Conservation (phyloP, 2,888 invertebrate genomes). For the Napeogenes inachia region DNA sequence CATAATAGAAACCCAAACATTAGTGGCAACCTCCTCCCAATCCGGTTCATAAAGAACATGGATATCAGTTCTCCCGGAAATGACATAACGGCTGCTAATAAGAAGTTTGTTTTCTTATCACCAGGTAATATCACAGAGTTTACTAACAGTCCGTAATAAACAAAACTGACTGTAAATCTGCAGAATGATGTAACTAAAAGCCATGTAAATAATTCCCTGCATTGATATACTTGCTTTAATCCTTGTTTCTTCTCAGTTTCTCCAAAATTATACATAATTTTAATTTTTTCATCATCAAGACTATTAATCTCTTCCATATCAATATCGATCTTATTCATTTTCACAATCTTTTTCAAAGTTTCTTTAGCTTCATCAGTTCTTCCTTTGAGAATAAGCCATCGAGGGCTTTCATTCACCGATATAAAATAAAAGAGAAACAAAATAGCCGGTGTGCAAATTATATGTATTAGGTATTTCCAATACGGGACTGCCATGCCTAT, state of each 20-base stretch:
- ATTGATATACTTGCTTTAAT: constrained; percentile 38
- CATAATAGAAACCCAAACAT: constrained; percentile 48
- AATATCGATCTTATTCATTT: too few species aligned
- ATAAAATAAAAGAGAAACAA: constrained; percentile 23
- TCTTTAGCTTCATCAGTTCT: too few species aligned
- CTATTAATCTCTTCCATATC: too few species aligned
- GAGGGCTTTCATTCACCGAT: too few species aligned
- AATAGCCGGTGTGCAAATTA: constrained; percentile 54
- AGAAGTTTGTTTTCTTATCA: constrained; percentile 58
- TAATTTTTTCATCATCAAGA: too few species aligned
- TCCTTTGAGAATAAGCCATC: too few species aligned
- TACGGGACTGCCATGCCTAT: constrained; percentile 56
- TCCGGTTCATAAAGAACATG: constrained; percentile 57
- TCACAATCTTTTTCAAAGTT: too few species aligned
- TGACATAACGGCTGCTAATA: constrained; percentile 59
- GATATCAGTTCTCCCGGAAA: constrained; percentile 60
- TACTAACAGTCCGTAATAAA: constrained; percentile 61
- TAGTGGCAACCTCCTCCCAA: constrained; percentile 55
- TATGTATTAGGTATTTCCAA: constrained; percentile 55
- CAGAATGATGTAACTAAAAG: constrained; percentile 43
- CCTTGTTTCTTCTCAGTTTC: too few species aligned
- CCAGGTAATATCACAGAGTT: constrained; percentile 63
- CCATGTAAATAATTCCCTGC: constrained; percentile 51
- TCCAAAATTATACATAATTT: too few species aligned
- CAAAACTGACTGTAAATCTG: constrained; percentile 55